Evolutionary conservation across 53 echinoderm and acorn worm genomes (phyloP), one percentile per base, ranked within the genome.

Genomic region (Zoroaster sp.): DNA sequence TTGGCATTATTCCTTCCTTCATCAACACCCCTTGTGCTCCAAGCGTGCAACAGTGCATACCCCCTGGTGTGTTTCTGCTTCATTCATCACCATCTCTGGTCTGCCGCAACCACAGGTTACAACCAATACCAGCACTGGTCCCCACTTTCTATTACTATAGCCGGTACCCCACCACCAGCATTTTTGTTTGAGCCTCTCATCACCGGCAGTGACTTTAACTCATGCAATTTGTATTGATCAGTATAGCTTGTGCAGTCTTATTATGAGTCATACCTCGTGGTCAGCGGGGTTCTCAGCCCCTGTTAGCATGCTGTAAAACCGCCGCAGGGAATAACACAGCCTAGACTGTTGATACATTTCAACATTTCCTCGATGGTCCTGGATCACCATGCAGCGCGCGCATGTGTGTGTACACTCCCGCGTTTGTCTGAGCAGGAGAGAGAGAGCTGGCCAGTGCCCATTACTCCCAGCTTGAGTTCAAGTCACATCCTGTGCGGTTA

Each of bases 171-270:
- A 5, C 31, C n/a, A 59, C 3, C 28, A 28, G 63, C 21, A 28
- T 59, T 59, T 59, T 59, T 21, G 63, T 59, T 59, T 59, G 9
- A 59, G 23, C 28, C 2, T 28, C 10, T 21, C 63, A 59, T 59
- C 63, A 59, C 63, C 63, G 28, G 33, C 82, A 69, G 85, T 85
- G 71, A 46, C 70, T 47, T 49, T 69, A 35, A 28, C 36, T 69
- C 46, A 46, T 30, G 71, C 85, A 85, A 66, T 85, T 85, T 70
- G 85, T 71, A 85, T 85, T 85, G 85, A 85, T 85, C 52, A 1
- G 85, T 70, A 71, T 85, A 49, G 70, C 46, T 72, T 23, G 85
- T 23, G n/a, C 78, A 85, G 63, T 59, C 28, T 28, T 11, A 36
- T 85, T 36, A 38, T 85, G 85, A 85, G 45, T 85, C 85, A 85